These are phyloP conservation scores for Limonius californicus DNA, from an alignment of 1,140 invertebrate species.

Conservation along the genomic window DNA sequence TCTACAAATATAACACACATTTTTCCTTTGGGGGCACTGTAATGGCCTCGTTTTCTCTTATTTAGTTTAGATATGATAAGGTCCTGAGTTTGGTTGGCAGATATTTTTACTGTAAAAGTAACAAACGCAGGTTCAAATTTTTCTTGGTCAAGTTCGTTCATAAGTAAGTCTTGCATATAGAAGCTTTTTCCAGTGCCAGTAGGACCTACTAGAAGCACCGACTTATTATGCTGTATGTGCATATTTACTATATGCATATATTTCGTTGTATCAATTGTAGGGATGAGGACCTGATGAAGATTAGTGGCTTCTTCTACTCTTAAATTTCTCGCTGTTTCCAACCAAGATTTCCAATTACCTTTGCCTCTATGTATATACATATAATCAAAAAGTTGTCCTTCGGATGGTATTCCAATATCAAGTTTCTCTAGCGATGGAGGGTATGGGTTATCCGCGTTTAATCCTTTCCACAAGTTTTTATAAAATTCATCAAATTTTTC, in stretches of 20 bases:
- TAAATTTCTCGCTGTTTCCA: slow-evolving; percentile 58
- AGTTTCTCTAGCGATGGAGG: slow-evolving; percentile 63
- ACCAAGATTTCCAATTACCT: slow-evolving; percentile 67
- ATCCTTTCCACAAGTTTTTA: slow-evolving; percentile 54
- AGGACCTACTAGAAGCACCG: slow-evolving; percentile 79
- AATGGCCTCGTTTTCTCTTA: slow-evolving; percentile 75
- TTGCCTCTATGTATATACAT: slow-evolving; percentile 65
- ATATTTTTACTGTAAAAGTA: slow-evolving; percentile 86
- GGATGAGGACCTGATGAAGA: slow-evolving; percentile 74
- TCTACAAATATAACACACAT: slow-evolving; percentile 83
- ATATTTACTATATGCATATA: slow-evolving; percentile 65
- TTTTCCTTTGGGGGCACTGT: slow-evolving; percentile 77
- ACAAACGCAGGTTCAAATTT: slow-evolving; percentile 75
- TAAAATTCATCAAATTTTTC: slow-evolving; percentile 70
- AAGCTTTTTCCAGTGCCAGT: slow-evolving; percentile 92
- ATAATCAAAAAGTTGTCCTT: slow-evolving; percentile 77
- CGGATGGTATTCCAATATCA: slow-evolving; percentile 67
- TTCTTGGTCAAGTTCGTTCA: slow-evolving; percentile 71
- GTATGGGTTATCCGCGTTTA: slow-evolving; percentile 58
- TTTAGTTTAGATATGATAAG: slow-evolving; percentile 80
- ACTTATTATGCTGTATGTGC: slow-evolving; percentile 63
- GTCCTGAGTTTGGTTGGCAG: slow-evolving; percentile 82
- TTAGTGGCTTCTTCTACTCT: slow-evolving; percentile 60
- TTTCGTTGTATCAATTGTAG: slow-evolving; percentile 82
- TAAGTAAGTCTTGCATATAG: slow-evolving; percentile 82